A percentile compares a stretch with the other conserved stretches of the same genome.
Conservation (phyloP, 2,113 vertebrate species). For the Paramormyrops kingsleyae region DNA sequence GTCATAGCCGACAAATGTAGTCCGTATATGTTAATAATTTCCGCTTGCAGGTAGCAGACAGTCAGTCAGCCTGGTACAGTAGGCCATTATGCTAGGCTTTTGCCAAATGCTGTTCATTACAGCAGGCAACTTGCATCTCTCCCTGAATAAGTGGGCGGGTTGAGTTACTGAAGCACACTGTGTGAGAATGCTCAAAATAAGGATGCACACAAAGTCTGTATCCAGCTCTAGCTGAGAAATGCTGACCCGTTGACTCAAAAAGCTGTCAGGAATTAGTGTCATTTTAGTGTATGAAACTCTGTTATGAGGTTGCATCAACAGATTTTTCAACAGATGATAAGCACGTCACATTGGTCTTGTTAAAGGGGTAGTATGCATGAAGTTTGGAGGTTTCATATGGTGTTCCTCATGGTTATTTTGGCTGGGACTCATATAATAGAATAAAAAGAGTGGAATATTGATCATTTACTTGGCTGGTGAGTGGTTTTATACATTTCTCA, state of each 20-base stretch:
- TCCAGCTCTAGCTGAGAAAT: conserved; percentile 1
- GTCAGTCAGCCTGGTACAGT: background rate
- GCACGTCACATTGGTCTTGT: background rate
- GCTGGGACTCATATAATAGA: background rate
- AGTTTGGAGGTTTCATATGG: background rate
- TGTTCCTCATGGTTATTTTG: background rate
- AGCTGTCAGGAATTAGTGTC: background rate
- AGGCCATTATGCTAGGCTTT: background rate
- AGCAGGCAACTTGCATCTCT: background rate
- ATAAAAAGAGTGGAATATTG: background rate
- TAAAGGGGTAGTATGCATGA: background rate
- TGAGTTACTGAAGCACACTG: background rate
- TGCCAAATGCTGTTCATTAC: background rate
- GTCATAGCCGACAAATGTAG: background rate
- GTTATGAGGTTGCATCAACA: background rate
- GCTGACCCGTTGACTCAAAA: background rate
- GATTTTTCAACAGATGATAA: background rate
- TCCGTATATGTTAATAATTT: background rate
- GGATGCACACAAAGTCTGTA: background rate
- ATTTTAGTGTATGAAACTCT: conserved; percentile 3
- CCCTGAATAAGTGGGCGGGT: background rate
- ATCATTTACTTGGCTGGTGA: background rate
- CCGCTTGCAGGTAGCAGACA: conserved; percentile 2
- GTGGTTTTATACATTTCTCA: background rate
- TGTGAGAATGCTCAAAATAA: background rate